These are phyloP conservation scores for Drosophila mayri DNA, from an alignment of 1,140 invertebrate species.

Conservation along the genomic window DNA sequence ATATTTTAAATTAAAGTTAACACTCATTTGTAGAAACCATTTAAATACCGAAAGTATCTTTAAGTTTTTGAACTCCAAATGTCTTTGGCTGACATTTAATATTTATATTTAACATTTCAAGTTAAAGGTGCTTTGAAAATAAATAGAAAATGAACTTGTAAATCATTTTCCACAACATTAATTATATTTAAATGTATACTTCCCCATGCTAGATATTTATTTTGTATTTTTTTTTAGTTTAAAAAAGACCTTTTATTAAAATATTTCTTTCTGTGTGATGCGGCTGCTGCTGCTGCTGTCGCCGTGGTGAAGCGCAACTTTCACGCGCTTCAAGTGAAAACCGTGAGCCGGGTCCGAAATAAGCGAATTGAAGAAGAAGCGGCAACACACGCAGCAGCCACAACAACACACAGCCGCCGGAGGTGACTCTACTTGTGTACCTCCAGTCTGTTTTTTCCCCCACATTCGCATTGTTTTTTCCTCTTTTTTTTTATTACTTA, in stretches of 20 bases:
- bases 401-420: constrained; percentile 8
- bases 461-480: constrained; percentile 29
- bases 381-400: constrained; percentile 31
- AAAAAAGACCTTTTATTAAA: background rate
- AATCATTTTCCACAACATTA: background rate
- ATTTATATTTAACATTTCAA: background rate
- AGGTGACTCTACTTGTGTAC: constrained; percentile 2
- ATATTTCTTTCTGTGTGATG: constrained; percentile 28
- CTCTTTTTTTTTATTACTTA: constrained; percentile 22
- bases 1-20: background rate
- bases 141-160: background rate
- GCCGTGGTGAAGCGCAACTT: constrained; percentile 71
- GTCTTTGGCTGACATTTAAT: background rate
- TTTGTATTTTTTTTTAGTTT: no score
- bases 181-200: background rate
- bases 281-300: constrained; percentile 24
- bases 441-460: constrained; percentile 16
- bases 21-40: background rate
- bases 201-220: background rate
- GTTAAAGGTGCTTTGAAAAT: background rate
- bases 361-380: constrained; percentile 56
- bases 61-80: background rate
- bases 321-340: constrained; percentile 79
- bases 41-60: background rate
- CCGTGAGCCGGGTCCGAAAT: constrained; percentile 64